Conservation (phyloP, 92 coral and sea anemone genomes). For the Umimayanthus chanpuru region DNA sequence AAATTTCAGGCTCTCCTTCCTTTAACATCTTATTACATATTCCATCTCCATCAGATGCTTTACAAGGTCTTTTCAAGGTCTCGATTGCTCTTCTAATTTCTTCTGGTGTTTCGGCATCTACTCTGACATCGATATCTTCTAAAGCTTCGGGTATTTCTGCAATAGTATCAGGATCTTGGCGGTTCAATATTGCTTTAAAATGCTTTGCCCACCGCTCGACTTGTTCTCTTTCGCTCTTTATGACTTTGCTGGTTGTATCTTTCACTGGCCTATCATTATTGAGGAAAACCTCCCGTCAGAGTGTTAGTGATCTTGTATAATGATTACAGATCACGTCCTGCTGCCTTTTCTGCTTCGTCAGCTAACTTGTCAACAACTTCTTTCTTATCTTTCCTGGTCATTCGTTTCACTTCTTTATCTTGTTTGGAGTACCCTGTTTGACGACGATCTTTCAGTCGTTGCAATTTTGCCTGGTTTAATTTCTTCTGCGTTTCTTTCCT, state of each 20-base stretch:
- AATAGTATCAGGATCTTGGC: too few species aligned
- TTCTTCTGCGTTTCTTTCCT: conserved; percentile 25
- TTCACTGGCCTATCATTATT: too few species aligned
- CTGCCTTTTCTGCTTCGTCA: conserved; percentile 29
- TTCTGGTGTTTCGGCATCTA: too few species aligned
- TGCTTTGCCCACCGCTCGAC: background rate
- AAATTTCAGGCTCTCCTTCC: conserved; percentile 7
- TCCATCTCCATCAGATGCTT: background rate
- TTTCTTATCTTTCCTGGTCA: conserved; percentile 10
- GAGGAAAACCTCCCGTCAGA: background rate
- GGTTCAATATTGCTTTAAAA: background rate
- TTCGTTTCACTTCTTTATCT: conserved; percentile 24
- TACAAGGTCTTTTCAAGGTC: too few species aligned
- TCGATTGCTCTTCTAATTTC: too few species aligned
- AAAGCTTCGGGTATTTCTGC: conserved; percentile 1
- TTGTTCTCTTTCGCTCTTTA: background rate
- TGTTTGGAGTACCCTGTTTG: background rate
- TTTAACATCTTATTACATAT: conserved; percentile 4
- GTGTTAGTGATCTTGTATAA: conserved; percentile 19
- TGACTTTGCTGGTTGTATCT: too few species aligned
- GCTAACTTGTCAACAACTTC: conserved; percentile 15
- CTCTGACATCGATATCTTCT: background rate
- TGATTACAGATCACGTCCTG: conserved; percentile 15
- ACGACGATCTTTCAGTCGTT: background rate
- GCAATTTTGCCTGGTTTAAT: background rate